These are phyloP conservation scores for Drosophila bocqueti DNA, from an alignment of 1,140 invertebrate species.

Conservation along the genomic window DNA sequence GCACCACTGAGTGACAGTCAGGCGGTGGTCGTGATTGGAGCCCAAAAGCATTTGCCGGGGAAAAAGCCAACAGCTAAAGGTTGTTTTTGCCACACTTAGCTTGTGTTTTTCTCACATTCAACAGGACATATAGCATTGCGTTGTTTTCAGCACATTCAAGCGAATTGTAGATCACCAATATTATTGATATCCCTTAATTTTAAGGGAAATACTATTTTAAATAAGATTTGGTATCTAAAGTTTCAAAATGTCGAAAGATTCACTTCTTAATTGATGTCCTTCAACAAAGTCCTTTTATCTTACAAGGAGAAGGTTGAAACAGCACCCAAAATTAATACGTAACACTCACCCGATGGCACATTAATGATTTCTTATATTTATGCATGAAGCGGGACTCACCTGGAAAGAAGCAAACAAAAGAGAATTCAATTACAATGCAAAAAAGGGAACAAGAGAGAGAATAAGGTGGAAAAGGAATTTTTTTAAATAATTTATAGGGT, in stretches of 20 bases:
- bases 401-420: conserved; percentile 24
- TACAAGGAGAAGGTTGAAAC: background rate
- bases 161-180: background rate
- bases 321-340: background rate
- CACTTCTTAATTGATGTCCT: background rate
- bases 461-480: background rate
- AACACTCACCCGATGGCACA: conserved; percentile 12
- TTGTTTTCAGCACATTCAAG: background rate
- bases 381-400: conserved; percentile 24
- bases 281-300: background rate
- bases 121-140: background rate
- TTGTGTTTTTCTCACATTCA: conserved; percentile 1
- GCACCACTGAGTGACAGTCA: conserved; percentile 3
- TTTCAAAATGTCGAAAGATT: too few relatives aligned
- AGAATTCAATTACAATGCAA: conserved; percentile 21
- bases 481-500: conserved; percentile 2
- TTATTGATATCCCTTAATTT: too few relatives aligned
- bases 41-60: background rate
- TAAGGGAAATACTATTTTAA: background rate
- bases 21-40: conserved; percentile 13
- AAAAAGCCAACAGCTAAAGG: background rate
- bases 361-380: conserved; percentile 14
- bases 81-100: conserved; percentile 13
- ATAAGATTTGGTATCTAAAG: too few relatives aligned
- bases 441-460: background rate